A percentile compares a stretch with the other conserved stretches of the same genome.
These are phyloP conservation scores for Volucella zonaria DNA, from an alignment of 2,888 invertebrate species.

Conservation along the genomic window DNA sequence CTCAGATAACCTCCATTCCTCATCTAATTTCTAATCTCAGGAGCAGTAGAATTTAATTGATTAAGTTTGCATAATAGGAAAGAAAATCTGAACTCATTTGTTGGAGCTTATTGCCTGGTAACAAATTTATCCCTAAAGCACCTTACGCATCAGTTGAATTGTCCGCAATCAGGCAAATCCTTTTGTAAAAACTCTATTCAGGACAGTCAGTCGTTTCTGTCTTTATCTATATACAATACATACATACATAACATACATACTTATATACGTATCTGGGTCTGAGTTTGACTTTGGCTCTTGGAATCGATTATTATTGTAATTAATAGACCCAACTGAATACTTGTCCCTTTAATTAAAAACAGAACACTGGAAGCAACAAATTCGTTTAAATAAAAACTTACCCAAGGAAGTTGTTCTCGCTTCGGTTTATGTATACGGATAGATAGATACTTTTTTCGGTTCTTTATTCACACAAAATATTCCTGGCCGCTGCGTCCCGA, in stretches of 20 bases:
- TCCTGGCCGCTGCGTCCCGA: not conserved
- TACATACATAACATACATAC: too few species aligned
- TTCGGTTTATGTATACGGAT: not conserved
- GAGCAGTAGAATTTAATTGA: conserved; percentile 48
- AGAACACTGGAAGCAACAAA: conserved; percentile 58
- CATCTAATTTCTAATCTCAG: conserved; percentile 33
- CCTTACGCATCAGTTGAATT: conserved; percentile 46
- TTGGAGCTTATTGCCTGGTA: conserved; percentile 32
- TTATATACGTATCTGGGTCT: too few species aligned
- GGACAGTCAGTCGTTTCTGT: conserved; percentile 4
- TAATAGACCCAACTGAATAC: conserved; percentile 45
- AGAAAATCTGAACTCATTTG: conserved; percentile 38
- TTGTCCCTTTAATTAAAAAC: conserved; percentile 60
- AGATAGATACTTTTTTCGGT: not conserved
- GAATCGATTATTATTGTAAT: conserved; percentile 59
- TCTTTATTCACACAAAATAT: not conserved
- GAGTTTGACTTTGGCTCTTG: not conserved
- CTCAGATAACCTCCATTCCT: conserved; percentile 25
- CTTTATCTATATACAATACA: too few species aligned
- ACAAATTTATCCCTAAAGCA: conserved; percentile 25
- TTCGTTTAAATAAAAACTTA: conserved; percentile 56
- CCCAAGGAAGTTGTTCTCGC: conserved; percentile 19
- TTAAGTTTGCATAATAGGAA: conserved; percentile 38
- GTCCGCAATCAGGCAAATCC: not conserved
- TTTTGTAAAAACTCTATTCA: not conserved